A percentile compares a stretch with the other conserved stretches of the same genome.
phyloP scores from a whole-genome alignment of 2,888 invertebrate genomes.

The Microplitis deprimator region DNA sequence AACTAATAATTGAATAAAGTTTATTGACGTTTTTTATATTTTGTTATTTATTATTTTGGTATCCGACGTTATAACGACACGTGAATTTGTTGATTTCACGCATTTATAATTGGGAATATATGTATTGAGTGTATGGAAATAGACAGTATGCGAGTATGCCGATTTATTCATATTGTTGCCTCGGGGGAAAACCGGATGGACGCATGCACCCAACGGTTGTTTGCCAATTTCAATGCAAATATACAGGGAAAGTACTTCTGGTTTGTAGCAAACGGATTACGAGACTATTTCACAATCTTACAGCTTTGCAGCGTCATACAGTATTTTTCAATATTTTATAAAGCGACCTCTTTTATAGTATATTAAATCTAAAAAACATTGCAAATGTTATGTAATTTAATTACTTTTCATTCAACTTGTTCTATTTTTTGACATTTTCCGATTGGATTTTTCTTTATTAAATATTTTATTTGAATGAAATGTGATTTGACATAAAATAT shows the following conservation, averaged over 20 bases:
- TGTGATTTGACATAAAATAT: no score
- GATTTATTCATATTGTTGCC: slow-evolving; percentile 43
- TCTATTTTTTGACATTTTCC: not conserved
- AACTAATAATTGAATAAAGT: not conserved
- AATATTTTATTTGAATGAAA: not conserved
- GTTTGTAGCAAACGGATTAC: slow-evolving; percentile 33
- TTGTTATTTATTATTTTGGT: not conserved
- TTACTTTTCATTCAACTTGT: not conserved
- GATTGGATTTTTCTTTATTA: not conserved
- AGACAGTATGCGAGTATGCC: slow-evolving; percentile 16
- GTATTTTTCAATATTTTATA: not conserved
- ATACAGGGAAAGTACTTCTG: slow-evolving; percentile 52
- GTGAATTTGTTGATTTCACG: not conserved
- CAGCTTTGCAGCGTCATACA: not conserved
- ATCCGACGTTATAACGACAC: not conserved
- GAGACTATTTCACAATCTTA: not conserved
- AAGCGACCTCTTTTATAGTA: not conserved
- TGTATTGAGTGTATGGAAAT: not conserved
- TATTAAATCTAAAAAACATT: not conserved
- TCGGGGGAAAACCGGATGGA: slow-evolving; percentile 25
- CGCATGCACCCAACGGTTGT: slow-evolving; percentile 44
- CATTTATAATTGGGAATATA: slow-evolving; percentile 3
- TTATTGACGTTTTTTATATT: not conserved
- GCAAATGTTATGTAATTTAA: not conserved
- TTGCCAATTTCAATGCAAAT: slow-evolving; percentile 65